phyloP scores from a whole-genome alignment of 2,113 vertebrate genomes.

The Pachypanchax playfairii region DNA sequence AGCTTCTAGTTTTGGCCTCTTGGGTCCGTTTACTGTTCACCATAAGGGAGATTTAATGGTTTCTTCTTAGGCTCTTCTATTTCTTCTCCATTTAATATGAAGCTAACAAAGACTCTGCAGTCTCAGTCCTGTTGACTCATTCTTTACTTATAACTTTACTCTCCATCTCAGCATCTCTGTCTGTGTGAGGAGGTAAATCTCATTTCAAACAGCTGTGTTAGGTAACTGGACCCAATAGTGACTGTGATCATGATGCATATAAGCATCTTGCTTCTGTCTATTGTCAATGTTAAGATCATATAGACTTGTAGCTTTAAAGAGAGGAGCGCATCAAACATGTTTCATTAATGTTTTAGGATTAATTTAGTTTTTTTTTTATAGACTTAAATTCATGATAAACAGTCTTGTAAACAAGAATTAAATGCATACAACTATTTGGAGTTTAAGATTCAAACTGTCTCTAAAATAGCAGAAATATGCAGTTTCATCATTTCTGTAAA shows the following conservation, averaged over 20 bases:
- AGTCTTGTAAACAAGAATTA: too few relatives aligned
- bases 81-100: slow-evolving; percentile 36
- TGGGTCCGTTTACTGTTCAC: too few relatives aligned
- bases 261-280: neutral
- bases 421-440: neutral
- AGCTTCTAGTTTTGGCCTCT: too few relatives aligned
- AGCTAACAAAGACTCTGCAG: slow-evolving; percentile 4
- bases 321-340: neutral
- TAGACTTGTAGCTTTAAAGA: neutral
- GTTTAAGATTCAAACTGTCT: neutral
- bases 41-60: slow-evolving; percentile 36
- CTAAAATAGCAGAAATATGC: neutral
- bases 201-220: slow-evolving; percentile 57
- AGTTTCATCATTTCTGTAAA: neutral
- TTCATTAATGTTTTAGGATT: neutral
- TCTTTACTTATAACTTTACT: slow-evolving; percentile 18
- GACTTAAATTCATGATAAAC: neutral
- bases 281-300: neutral
- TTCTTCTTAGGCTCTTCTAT: slow-evolving; percentile 27
- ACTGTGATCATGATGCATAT: slow-evolving; percentile 33
- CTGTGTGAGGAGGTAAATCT: slow-evolving; percentile 37
- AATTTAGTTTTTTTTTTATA: neutral
- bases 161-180: slow-evolving; percentile 13
- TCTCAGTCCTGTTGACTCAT: slow-evolving; percentile 5
- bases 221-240: slow-evolving; percentile 63